Evolutionary conservation across 2,888 invertebrate species (phyloP).

Genomic region (Drosophila anceps): DNA sequence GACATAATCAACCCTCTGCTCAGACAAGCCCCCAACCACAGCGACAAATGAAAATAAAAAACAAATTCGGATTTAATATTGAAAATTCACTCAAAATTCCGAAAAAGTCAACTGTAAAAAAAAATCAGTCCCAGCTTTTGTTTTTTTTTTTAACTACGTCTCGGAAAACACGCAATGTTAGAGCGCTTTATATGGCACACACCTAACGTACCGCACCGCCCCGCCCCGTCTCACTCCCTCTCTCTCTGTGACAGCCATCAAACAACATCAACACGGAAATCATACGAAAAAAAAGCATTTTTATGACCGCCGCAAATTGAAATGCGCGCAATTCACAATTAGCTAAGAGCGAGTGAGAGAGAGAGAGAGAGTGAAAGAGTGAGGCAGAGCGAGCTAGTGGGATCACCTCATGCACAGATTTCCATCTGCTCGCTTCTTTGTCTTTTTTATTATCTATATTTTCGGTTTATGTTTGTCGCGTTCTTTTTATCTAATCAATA

Average conservation of each 20-base stretch:
- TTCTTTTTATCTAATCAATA: constrained; percentile 81
- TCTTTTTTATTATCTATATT: constrained; percentile 3
- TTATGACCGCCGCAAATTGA: constrained; percentile 73
- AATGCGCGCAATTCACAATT: constrained; percentile 72
- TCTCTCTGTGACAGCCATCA: constrained; percentile 6
- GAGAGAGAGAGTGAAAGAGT: background rate
- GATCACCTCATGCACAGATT: constrained; percentile 57
- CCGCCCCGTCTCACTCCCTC: too few relatives aligned
- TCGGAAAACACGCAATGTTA: constrained; percentile 24
- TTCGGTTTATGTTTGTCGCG: constrained; percentile 17
- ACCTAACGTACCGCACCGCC: background rate
- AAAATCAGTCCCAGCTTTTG: background rate
- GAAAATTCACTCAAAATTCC: constrained; percentile 27
- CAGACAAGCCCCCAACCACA: constrained; percentile 21
- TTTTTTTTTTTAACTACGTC: constrained; percentile 11
- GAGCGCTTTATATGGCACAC: constrained; percentile 17
- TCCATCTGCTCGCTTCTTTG: constrained; percentile 24
- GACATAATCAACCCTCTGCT: constrained; percentile 59
- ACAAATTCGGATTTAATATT: constrained; percentile 26
- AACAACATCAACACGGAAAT: constrained; percentile 66
- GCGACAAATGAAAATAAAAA: background rate
- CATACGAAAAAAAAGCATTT: constrained; percentile 56
- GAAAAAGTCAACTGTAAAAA: constrained; percentile 16
- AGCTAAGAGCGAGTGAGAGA: constrained; percentile 27
- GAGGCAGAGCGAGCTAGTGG: background rate